Base-by-base conservation (phyloP, 1,140 invertebrate species). In the Eupeodes corollae region DNA sequence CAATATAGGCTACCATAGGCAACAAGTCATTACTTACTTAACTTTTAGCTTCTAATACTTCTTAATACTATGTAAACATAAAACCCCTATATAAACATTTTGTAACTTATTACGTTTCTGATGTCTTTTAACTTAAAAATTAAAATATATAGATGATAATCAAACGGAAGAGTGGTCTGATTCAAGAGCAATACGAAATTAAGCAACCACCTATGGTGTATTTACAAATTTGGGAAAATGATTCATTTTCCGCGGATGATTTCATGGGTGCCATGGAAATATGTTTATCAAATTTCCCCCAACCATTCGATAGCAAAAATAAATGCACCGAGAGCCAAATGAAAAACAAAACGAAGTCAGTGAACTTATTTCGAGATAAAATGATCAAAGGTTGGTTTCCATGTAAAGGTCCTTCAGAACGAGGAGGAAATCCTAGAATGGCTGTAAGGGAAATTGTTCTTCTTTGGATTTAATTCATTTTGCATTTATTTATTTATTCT, bases 311-410 rank as follows among this genome's bases (percentile, higher is more conserved):
- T n/a, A 73, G 69, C n/a, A 65, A 75, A 0, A 72, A 75, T 49
- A 70, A 69, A 13, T 84, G 81, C 52, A 73, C 73, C 18, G 58
- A 80, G 33, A 70, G 77, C 0, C 51, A 33, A 49, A 77, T 63
- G 21, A 26, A 8, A 8, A 26, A 26, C 6, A 51, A 49, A 11
- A 51, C 57, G 13, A 73, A 61, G 54, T 80, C 73, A 75, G 69
- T 91, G 15, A 88, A 87, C 70, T 69, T 93, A 15, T 94, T 94
- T 63, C 80, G 82, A 64, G 70, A 80, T 26, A 77, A 76, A 56
- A 68, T 78, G 38, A 75, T 80, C 3, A 78, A 77, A 57, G 88
- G 84, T 2, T 93, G 89, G 89, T 93, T 89, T 86, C 88, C 89
- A 0, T 45, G 60, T 37, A 18, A 49, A 1, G 43, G 34, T 14